Evolutionary conservation across 2,888 invertebrate genomes (phyloP).

Genomic region (Ptychoptera contaminata): DNA sequence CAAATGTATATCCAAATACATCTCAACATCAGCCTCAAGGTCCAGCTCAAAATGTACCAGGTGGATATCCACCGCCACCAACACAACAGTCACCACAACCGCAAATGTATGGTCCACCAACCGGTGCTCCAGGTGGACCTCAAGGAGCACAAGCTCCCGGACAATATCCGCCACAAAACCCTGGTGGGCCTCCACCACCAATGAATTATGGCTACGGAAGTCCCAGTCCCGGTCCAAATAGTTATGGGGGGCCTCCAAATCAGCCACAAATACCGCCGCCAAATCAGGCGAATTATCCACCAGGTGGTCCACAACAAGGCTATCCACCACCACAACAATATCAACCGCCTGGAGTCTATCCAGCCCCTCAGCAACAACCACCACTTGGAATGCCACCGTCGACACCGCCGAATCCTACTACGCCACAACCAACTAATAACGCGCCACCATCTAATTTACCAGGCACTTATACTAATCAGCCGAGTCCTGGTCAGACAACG

Average conservation of each 20-base stretch:
- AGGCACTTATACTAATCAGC: conserved; percentile 31
- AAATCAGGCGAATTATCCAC: conserved; percentile 28
- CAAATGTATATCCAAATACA: conserved; percentile 32
- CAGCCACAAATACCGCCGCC: conserved; percentile 21
- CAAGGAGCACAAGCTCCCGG: conserved; percentile 30
- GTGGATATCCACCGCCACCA: conserved; percentile 33
- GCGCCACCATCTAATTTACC: conserved; percentile 19
- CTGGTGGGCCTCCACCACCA: conserved; percentile 31
- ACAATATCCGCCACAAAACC: conserved; percentile 22
- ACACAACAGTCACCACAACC: conserved; percentile 27
- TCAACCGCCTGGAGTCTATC: conserved; percentile 22
- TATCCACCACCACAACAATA: conserved; percentile 24
- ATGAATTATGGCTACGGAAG: conserved; percentile 33
- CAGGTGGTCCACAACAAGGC: conserved; percentile 28
- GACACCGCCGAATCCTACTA: conserved; percentile 10
- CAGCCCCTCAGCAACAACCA: conserved; percentile 13
- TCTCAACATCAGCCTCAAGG: conserved; percentile 32
- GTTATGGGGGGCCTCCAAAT: conserved; percentile 16
- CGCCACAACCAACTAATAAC: conserved; percentile 12
- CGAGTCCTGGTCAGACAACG: conserved; percentile 33
- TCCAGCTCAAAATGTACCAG: conserved; percentile 21
- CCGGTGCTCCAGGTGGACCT: conserved; percentile 23
- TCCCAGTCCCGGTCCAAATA: conserved; percentile 26
- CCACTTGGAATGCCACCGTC: conserved; percentile 5
- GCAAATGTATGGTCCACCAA: conserved; percentile 28